Base-by-base conservation (phyloP, 2,888 invertebrate genomes). In the Dasysyrphus albostriatus region DNA sequence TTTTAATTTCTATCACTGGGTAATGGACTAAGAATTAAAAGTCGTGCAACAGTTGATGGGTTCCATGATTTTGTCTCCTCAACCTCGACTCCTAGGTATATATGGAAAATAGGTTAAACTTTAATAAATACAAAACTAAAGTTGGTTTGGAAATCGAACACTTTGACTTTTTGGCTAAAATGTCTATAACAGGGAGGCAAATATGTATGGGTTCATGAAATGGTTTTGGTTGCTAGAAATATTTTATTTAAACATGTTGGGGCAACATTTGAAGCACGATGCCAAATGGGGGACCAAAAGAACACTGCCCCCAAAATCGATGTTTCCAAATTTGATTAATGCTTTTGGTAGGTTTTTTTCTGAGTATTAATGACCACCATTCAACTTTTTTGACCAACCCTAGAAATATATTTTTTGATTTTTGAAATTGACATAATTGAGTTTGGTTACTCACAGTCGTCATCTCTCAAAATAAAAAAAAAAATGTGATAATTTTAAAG, bases 81-180 rank as follows among this genome's bases (percentile, higher is more conserved):
- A 54, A 24, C 32, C 9, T 29, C 29, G 12, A 14, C n/a, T 24
- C 2, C 7, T 29, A 14, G 3, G n/a, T 12, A 2, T 59, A 39
- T 12, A 39, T 37, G 37, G 9, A n/a, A n/a, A n/a, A n/a, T n/a
- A n/a, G 19, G 37, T 16, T 1, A 19, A 9, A 19, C 7, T 8
- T 9, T n/a, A 63, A 44, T 44, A 63, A n/a, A 63, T 63, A 29
- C 29, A 42, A 63, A 63, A 44, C 42, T 29, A 44, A 63, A 63
- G n/a, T 42, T 61, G n/a, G 56, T 16, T 58, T n/a, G 3, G 4
- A 34, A n/a, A 58, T 34, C 42, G 16, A 2, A 32, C 3, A 61
- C 12, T 61, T 24, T 39, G 39, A 24, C 14, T 39, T 39, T 19
- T 42, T 61, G 39, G 12, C 56, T 51, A 2, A 24, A 24, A 51